These are phyloP conservation scores for Danaus plexippus DNA, from an alignment of 1,140 invertebrate genomes.

Conservation along the genomic window DNA sequence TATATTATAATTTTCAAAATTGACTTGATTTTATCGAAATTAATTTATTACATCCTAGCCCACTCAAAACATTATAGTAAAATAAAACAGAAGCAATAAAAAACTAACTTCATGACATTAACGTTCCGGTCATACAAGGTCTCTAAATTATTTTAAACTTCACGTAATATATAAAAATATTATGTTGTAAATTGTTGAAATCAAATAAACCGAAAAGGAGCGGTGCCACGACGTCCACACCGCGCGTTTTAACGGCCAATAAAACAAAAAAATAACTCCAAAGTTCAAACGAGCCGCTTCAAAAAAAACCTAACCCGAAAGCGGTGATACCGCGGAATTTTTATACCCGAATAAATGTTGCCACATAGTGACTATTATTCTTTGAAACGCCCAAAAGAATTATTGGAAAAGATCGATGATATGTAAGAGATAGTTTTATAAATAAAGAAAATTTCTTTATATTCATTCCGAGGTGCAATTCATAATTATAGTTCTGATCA, in stretches of 20 bases:
- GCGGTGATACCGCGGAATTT: slow-evolving; percentile 24
- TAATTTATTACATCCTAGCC: too few species aligned
- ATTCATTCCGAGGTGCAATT: too few species aligned
- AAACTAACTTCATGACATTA: too few species aligned
- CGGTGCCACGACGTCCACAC: slow-evolving; percentile 9
- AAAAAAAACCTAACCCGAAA: slow-evolving; percentile 17
- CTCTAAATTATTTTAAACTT: too few species aligned
- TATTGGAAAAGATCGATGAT: slow-evolving; percentile 3
- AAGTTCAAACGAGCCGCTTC: slow-evolving; percentile 35
- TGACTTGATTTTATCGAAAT: too few species aligned
- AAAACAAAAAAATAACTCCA: slow-evolving; percentile 37
- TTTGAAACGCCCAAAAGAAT: not conserved
- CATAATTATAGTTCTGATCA: too few species aligned
- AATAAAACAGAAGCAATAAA: too few species aligned
- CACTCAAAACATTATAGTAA: too few species aligned
- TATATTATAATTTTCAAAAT: too few species aligned
- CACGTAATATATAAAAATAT: slow-evolving; percentile 3
- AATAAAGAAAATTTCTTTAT: not conserved
- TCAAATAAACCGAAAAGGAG: slow-evolving; percentile 8
- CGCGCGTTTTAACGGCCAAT: slow-evolving; percentile 34
- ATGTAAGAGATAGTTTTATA: not conserved
- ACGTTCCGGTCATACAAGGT: too few species aligned
- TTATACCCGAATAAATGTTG: slow-evolving; percentile 12
- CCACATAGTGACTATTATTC: not conserved
- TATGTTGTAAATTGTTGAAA: not conserved